Evolutionary conservation across 2,888 invertebrate genomes (phyloP).

Genomic region (Cryptocephalus moraei): DNA sequence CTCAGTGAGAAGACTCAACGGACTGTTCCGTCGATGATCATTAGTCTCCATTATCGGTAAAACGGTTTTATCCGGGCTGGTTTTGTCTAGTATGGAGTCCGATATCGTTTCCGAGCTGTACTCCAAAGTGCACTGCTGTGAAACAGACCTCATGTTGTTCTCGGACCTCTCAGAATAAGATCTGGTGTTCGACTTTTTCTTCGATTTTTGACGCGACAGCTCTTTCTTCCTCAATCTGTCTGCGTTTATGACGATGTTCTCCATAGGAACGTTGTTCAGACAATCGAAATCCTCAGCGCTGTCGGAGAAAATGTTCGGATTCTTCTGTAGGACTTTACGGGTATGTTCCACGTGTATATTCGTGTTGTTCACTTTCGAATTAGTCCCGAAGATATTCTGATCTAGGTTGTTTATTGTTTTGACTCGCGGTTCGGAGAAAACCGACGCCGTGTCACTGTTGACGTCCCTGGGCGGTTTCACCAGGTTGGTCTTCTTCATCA

Average conservation of each 20-base stretch:
- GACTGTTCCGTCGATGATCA: slow-evolving; percentile 20
- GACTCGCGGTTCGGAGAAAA: slow-evolving; percentile 29
- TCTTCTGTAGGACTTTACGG: slow-evolving; percentile 48
- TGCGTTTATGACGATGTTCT: slow-evolving; percentile 28
- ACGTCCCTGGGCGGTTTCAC: slow-evolving; percentile 45
- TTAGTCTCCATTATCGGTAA: slow-evolving; percentile 27
- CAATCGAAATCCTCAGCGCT: slow-evolving; percentile 48
- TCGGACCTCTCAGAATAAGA: slow-evolving; percentile 15
- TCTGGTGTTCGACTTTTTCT: slow-evolving; percentile 20
- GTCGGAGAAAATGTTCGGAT: slow-evolving; percentile 57
- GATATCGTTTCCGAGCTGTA: slow-evolving; percentile 43
- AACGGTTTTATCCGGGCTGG: slow-evolving; percentile 28
- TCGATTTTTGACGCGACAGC: slow-evolving; percentile 18
- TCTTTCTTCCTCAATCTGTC: slow-evolving; percentile 27
- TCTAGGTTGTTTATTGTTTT: slow-evolving; percentile 41
- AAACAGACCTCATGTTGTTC: slow-evolving; percentile 50
- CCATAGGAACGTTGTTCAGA: slow-evolving; percentile 27
- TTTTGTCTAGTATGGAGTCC: slow-evolving; percentile 25
- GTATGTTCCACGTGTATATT: slow-evolving; percentile 64
- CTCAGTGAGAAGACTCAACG: slow-evolving; percentile 14
- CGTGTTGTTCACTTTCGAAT: slow-evolving; percentile 71
- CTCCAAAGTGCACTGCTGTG: slow-evolving; percentile 61
- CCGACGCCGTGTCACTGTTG: slow-evolving; percentile 45
- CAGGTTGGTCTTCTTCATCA: slow-evolving; percentile 60
- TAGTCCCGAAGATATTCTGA: slow-evolving; percentile 52